A percentile compares a stretch with the other conserved stretches of the same genome.
phyloP scores from a whole-genome alignment of 1,140 invertebrate genomes.

The Gonioctena quinquepunctata region DNA sequence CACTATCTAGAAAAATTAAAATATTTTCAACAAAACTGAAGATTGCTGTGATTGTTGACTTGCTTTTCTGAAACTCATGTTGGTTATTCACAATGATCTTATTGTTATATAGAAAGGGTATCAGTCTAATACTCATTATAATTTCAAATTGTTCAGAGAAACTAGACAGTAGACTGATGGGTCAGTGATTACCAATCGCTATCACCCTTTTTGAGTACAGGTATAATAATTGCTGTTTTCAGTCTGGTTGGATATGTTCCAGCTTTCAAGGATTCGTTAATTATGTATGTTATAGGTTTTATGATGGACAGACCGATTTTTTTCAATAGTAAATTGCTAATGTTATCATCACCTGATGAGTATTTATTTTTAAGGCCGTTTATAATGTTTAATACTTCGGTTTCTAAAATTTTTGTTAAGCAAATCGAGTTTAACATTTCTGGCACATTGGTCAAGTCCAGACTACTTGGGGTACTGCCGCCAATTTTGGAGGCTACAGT shows the following conservation, averaged over 20 bases:
- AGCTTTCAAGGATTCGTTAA: background rate
- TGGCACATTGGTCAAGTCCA: background rate
- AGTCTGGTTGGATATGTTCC: slow-evolving; percentile 6
- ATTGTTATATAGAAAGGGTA: background rate
- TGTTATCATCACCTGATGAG: background rate
- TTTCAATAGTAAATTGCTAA: background rate
- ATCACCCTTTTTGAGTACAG: slow-evolving; percentile 1
- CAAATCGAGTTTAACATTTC: background rate
- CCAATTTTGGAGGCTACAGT: background rate
- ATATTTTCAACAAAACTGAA: background rate
- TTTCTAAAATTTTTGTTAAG: background rate
- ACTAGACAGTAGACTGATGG: background rate
- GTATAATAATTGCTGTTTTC: background rate
- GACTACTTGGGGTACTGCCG: background rate
- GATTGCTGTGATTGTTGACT: background rate
- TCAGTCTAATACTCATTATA: slow-evolving; percentile 1
- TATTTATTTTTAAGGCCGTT: slow-evolving; percentile 2
- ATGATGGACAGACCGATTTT: background rate
- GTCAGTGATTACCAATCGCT: background rate
- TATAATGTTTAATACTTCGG: background rate
- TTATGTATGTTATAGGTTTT: background rate
- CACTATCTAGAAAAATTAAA: background rate
- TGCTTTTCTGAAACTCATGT: slow-evolving; percentile 9
- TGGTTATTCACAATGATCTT: background rate
- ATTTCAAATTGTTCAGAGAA: slow-evolving; percentile 15